These are phyloP conservation scores for Oconnorella tubifera DNA, from an alignment of 2,888 invertebrate genomes.

Conservation along the genomic window DNA sequence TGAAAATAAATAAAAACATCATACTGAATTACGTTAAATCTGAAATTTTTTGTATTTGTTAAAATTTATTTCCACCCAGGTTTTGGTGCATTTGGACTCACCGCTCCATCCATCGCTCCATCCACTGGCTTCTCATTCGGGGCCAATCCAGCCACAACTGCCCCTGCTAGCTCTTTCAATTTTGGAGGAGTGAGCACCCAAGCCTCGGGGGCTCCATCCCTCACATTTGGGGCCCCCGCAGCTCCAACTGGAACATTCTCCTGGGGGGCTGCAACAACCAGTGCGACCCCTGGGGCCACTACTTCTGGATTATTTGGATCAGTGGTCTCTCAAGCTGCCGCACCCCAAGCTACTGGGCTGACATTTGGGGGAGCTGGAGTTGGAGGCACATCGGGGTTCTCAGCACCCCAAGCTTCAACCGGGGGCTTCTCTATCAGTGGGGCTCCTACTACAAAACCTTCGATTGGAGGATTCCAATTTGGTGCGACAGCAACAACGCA, in stretches of 20 bases:
- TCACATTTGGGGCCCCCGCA: no score
- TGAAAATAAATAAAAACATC: no score
- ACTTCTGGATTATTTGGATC: not conserved
- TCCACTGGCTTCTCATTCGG: not conserved
- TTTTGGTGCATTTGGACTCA: conserved; percentile 9
- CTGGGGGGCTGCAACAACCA: conserved; percentile 8
- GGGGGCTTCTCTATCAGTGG: not conserved
- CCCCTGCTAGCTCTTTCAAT: no score
- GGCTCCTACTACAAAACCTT: not conserved
- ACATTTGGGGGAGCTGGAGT: not conserved
- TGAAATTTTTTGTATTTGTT: no score
- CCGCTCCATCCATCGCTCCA: not conserved
- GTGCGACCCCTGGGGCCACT: not conserved
- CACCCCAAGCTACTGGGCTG: not conserved
- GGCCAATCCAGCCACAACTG: not conserved
- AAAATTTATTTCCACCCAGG: no score
- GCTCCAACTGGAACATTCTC: conserved; percentile 8
- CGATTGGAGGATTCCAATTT: not conserved
- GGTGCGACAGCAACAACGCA: not conserved
- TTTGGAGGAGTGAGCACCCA: no score
- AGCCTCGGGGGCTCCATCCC: no score
- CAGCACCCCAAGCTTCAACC: not conserved
- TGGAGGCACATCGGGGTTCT: not conserved
- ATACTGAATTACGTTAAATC: no score
- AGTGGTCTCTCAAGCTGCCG: not conserved